phyloP scores from a whole-genome alignment of 2,113 vertebrate species.

The Mirounga angustirostris region DNA sequence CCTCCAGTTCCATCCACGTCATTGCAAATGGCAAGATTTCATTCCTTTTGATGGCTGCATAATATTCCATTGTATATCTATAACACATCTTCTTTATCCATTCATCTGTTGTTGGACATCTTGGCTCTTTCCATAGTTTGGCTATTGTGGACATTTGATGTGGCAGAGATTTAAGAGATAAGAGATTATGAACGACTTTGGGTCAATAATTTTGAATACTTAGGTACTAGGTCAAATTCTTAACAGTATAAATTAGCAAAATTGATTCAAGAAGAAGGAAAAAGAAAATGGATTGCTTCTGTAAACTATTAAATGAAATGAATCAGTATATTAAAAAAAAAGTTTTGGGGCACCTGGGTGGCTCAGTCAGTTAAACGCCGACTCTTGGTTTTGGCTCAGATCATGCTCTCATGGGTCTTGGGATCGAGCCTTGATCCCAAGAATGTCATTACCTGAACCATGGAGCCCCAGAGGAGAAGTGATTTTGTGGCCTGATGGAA shows the following conservation, averaged over 20 bases:
- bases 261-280: neutral
- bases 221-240: conserved; percentile 20
- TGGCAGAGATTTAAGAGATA: neutral
- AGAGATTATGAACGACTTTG: neutral
- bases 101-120: no score
- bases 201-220: conserved; percentile 4
- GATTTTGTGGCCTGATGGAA: neutral
- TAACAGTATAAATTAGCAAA: conserved; percentile 24
- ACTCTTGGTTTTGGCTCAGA: neutral
- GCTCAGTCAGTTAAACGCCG: neutral
- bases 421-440: neutral
- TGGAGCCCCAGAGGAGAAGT: neutral
- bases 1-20: no score
- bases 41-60: no score
- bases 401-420: neutral
- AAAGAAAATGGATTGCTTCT: neutral
- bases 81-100: no score
- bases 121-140: no score
- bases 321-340: neutral
- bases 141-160: no score
- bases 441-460: neutral
- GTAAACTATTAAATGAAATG: conserved; percentile 1
- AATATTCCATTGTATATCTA: no score
- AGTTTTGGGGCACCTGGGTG: neutral
- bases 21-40: no score